Evolutionary conservation across 2,888 invertebrate genomes (phyloP), one percentile per base, ranked within the genome.

Genomic region (Serrognathus titanus): DNA sequence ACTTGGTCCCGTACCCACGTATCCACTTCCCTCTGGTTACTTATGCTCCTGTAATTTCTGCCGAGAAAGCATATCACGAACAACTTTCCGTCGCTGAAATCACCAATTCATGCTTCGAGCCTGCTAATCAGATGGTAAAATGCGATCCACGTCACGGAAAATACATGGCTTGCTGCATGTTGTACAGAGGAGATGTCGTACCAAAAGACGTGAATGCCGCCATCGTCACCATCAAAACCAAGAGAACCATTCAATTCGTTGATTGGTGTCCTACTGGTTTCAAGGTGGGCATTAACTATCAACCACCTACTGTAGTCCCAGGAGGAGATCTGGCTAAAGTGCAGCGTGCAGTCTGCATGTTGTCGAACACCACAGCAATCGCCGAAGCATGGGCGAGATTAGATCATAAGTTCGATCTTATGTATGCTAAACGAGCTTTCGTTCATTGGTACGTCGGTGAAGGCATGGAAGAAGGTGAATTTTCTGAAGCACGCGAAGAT

Each of bases 301-400:
- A 95, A 80, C 92, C 93, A 58, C 92, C 93, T 35, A 93, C 93
- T 63, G 94, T 94, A 31, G 95, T 96, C 51, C 96, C 96, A n/a
- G 94, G 94, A 6, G 95, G 94, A 31, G 95, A 96, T 77, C 79
- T 94, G 78, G 95, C 96, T 63, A 95, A 94, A 82, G 95, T 96
- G 37, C 93, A 94, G 79, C 89, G 97, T 71, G 95, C 96, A 65
- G 95, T 97, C 20, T 97, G 97, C 87, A 97, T 97, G 96, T 85
- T 97, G 70, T 83, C 83, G 63, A 86, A 86, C 73, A 86, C 85
- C 4, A 87, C 85, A 3, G 85, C 86, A 45, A 83, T 94, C 94
- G 75, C 16, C 16, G 16, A 48, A 16, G 16, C 16, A 16, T 86
- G 86, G 86, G 83, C 83, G 41, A 87, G 93, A 67, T 81, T 97